These are phyloP conservation scores for Darevskia nairensis DNA, from an alignment of 2,797 vertebrate genomes.

Conservation along the genomic window DNA sequence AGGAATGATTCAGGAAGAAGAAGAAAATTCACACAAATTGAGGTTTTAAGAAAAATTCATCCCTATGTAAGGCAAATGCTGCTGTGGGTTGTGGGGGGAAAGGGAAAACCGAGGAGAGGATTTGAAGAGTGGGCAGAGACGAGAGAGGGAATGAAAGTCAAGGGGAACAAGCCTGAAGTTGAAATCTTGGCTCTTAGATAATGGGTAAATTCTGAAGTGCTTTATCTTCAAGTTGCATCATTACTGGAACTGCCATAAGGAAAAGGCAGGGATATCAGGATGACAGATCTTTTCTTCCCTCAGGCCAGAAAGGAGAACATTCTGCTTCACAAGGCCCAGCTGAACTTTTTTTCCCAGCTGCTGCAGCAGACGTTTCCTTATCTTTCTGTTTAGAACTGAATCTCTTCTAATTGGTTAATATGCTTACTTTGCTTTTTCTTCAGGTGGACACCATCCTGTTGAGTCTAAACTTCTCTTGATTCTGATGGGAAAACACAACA, in stretches of 20 bases:
- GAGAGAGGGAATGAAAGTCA: neutral
- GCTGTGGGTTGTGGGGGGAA: neutral
- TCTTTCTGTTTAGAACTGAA: slow-evolving; percentile 8
- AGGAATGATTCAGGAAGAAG: too few species aligned
- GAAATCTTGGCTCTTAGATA: slow-evolving; percentile 44
- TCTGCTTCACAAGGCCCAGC: slow-evolving; percentile 3
- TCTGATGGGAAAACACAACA: neutral
- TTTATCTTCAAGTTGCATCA: slow-evolving; percentile 44
- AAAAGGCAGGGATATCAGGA: slow-evolving; percentile 38
- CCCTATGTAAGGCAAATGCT: neutral
- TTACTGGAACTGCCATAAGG: slow-evolving; percentile 50
- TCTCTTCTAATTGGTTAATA: slow-evolving; percentile 6
- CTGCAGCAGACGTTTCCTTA: neutral
- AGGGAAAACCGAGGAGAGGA: neutral
- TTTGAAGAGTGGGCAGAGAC: neutral
- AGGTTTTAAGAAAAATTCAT: too few species aligned
- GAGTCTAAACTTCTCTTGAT: neutral
- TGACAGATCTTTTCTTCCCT: slow-evolving; percentile 40
- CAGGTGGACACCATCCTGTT: neutral
- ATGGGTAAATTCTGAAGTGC: slow-evolving; percentile 29
- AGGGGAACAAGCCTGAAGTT: neutral
- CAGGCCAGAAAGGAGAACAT: slow-evolving; percentile 34
- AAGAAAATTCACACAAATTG: too few species aligned
- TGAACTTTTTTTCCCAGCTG: neutral
- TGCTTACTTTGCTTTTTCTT: neutral